phyloP scores from a whole-genome alignment of 2,113 vertebrate species.

The Lonchura striata region DNA sequence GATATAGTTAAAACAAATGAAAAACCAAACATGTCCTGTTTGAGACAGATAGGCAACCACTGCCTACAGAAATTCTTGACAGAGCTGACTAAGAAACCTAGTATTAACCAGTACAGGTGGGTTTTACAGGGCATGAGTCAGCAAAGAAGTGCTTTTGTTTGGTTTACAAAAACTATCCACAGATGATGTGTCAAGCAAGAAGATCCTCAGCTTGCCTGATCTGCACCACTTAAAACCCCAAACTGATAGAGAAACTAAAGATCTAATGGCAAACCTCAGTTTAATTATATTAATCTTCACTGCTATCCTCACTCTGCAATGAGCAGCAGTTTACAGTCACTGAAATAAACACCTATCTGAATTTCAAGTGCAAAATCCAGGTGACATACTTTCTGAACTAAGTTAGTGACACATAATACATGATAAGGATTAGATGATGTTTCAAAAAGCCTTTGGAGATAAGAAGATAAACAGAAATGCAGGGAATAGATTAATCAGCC shows the following conservation, averaged over 20 bases:
- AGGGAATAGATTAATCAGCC: background rate
- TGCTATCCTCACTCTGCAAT: background rate
- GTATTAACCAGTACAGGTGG: background rate
- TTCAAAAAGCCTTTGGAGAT: background rate
- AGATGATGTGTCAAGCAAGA: background rate
- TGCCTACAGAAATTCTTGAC: background rate
- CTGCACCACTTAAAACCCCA: background rate
- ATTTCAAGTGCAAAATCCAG: background rate
- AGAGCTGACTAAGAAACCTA: background rate
- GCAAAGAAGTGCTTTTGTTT: background rate
- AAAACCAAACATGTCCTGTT: background rate
- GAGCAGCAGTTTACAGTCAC: background rate
- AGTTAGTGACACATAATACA: background rate
- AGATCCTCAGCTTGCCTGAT: background rate
- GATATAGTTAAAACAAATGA: background rate
- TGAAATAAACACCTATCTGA: background rate
- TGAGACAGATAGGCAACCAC: background rate
- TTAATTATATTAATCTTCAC: background rate
- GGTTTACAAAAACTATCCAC: background rate
- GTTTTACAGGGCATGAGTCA: background rate
- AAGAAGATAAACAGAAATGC: background rate
- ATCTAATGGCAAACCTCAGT: background rate
- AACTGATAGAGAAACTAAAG: background rate
- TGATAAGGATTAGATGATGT: background rate
- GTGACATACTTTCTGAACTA: background rate